phyloP scores from a whole-genome alignment of 2,888 invertebrate species.

The Neoascia interrupta region DNA sequence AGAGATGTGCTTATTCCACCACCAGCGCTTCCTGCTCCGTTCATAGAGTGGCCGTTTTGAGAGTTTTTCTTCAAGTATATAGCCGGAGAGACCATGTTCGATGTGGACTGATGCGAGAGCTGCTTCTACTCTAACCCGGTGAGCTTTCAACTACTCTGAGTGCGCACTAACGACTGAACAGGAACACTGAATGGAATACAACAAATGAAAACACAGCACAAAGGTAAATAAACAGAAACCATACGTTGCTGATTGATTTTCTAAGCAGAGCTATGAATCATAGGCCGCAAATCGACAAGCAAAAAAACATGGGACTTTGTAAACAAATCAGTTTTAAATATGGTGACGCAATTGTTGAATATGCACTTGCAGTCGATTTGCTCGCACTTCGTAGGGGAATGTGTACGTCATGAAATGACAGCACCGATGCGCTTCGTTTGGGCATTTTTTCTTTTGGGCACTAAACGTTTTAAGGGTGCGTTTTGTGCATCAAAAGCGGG shows the following conservation, averaged over 20 bases:
- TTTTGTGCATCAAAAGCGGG: constrained; percentile 3
- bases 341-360: constrained; percentile 51
- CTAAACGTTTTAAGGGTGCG: too few relatives aligned
- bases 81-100: constrained; percentile 55
- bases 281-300: too few relatives aligned
- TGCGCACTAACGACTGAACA: constrained; percentile 2
- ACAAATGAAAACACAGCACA: constrained; percentile 7
- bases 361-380: too few relatives aligned
- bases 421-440: not conserved
- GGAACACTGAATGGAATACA: not conserved
- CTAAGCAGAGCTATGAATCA: constrained; percentile 38
- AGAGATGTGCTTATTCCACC: constrained; percentile 46
- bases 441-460: not conserved
- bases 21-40: constrained; percentile 25
- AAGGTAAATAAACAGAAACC: constrained; percentile 51
- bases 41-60: constrained; percentile 30
- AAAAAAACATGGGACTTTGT: constrained; percentile 32
- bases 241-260: constrained; percentile 27
- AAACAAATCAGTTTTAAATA: constrained; percentile 50
- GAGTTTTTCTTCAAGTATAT: constrained; percentile 44
- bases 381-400: constrained; percentile 10
- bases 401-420: constrained; percentile 28
- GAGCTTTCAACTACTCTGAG: constrained; percentile 32
- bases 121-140: not conserved
- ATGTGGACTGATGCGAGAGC: constrained; percentile 3